Evolutionary conservation across 2,888 invertebrate genomes (phyloP), one percentile per base, ranked within the genome.

Genomic region (Ceriagrion tenellum): DNA sequence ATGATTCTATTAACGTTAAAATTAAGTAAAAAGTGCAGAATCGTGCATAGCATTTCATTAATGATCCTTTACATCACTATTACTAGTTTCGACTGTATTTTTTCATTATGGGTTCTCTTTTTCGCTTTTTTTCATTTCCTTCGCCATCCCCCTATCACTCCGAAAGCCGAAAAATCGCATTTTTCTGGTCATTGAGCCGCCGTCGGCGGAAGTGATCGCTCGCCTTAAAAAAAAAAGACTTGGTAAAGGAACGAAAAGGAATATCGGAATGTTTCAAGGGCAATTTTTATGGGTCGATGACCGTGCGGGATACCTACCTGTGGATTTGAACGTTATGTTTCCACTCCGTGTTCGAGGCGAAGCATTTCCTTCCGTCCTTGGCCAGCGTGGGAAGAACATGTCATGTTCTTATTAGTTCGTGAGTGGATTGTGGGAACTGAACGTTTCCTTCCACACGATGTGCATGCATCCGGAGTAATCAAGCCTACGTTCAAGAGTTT

Each of bases 281-380:
- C 81, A 16, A 81, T 35, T 81, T 35, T 81, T 81, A 81, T 81
- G 81, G 81, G 81, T 81, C 81, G 81, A 81, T 81, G 81, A 35
- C 81, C 81, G 81, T 81, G 81, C 30, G 35, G 81, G 81, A 81
- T 81, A 81, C 35, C 35, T 81, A 81, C 81, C 81, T 81, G 81
- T 81, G 81, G 81, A 81, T 81, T 81, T 81, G 81, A 81, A 35
- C 81, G 81, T 35, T 13, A 35, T 81, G 81, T 35, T 81, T 81
- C 81, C 35, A n/a, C 26, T 26, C n/a, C 30, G 16, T 35, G 81
- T 81, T 35, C n/a, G 81, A 13, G 81, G 35, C 81, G 8, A 13
- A 35, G 81, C 12, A 81, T 81, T 35, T 81, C 81, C 81, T 81
- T 81, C 81, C 81, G 81, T 13, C 35, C 81, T 8, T 81, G 30